Percentiles rank a stretch among this genome's conserved stretches.
Evolutionary conservation across 2,888 invertebrate species (phyloP).

Genomic region (Panorpa germanica): DNA sequence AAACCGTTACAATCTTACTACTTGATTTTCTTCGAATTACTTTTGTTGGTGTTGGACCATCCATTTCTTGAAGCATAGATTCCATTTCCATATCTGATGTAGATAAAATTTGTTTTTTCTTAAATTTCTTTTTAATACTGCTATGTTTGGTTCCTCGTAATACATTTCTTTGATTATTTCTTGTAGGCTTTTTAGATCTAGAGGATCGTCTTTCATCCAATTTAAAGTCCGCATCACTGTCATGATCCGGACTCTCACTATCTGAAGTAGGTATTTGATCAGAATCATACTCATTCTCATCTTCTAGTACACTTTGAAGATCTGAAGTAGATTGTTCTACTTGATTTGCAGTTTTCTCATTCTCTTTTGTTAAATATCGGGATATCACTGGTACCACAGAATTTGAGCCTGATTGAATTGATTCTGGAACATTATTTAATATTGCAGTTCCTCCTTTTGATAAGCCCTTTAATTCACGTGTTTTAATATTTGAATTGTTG

Average conservation of each 20-base stretch:
- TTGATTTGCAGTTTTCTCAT: no score
- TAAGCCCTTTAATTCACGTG: not conserved
- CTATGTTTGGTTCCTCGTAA: no score
- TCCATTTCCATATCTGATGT: no score
- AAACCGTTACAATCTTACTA: no score
- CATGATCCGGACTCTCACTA: conserved; percentile 33
- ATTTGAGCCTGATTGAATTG: conserved; percentile 16
- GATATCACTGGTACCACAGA: not conserved
- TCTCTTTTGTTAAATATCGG: no score
- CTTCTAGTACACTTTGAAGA: conserved; percentile 19
- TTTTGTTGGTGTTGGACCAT: no score
- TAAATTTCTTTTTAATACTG: no score
- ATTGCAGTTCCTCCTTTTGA: conserved; percentile 2
- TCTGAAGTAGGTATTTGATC: conserved; percentile 30
- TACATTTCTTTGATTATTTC: no score
- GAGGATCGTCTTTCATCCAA: conserved; percentile 26
- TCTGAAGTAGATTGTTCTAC: no score
- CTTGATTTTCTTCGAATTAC: no score
- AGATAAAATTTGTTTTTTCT: no score
- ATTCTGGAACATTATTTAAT: conserved; percentile 1
- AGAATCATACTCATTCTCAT: conserved; percentile 28
- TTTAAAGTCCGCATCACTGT: conserved; percentile 41
- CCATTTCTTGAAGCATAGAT: no score
- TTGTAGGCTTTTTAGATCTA: conserved; percentile 6
- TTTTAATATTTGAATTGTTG: not conserved